A percentile compares a stretch with the other conserved stretches of the same genome.
Conservation (phyloP, 2,797 vertebrate genomes). For the Adrianichthys oophorus region DNA sequence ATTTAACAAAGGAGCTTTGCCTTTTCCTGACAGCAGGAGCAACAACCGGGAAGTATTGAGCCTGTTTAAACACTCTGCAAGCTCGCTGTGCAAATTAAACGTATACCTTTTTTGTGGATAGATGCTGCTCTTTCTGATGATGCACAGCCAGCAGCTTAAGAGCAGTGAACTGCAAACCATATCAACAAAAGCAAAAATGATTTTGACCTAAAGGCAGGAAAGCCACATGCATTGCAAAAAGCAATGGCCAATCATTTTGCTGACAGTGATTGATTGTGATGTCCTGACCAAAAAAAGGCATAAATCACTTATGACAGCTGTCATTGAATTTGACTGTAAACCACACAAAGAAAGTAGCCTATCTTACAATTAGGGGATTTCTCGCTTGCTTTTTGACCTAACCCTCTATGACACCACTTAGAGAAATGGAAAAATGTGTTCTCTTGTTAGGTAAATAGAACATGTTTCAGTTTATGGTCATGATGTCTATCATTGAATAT, state of each 20-base stretch:
- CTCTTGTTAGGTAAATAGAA: too few relatives aligned
- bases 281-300: conserved; percentile 48
- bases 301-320: conserved; percentile 75
- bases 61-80: conserved; percentile 20
- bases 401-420: too few relatives aligned
- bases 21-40: conserved; percentile 44
- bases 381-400: conserved; percentile 6
- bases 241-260: conserved; percentile 42
- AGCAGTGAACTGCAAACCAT: conserved; percentile 3
- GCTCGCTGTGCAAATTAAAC: conserved; percentile 34
- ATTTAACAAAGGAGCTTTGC: conserved; percentile 46
- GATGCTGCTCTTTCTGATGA: conserved; percentile 15
- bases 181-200: conserved; percentile 5
- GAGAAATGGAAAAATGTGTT: too few relatives aligned
- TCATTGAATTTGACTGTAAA: conserved; percentile 44
- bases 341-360: conserved; percentile 25
- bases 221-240: conserved; percentile 23
- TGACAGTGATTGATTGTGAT: conserved; percentile 68
- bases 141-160: not conserved
- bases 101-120: conserved; percentile 3
- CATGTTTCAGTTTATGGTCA: too few relatives aligned
- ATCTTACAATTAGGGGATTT: conserved; percentile 28
- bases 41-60: conserved; percentile 31
- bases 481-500: too few relatives aligned
- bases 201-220: conserved; percentile 26